Evolutionary conservation across 2,113 vertebrate genomes (phyloP).

Genomic region (Halichoeres trimaculatus): DNA sequence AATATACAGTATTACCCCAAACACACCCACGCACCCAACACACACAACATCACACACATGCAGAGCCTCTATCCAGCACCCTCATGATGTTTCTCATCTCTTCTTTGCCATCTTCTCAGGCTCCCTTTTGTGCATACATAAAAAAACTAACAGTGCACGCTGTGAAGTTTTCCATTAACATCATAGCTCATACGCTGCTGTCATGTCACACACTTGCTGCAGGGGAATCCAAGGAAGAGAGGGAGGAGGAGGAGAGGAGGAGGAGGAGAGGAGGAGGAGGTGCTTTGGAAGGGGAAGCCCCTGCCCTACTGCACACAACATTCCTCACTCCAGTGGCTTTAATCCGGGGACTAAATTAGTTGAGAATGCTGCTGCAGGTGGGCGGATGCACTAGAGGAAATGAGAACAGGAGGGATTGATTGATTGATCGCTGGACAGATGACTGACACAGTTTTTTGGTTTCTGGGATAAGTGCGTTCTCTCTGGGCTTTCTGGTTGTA

Average conservation of each 20-base stretch:
- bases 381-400: slow-evolving; percentile 47
- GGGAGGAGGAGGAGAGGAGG: too few relatives aligned
- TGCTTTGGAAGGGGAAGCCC: slow-evolving; percentile 19
- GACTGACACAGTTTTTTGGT: slow-evolving; percentile 22
- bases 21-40: slow-evolving; percentile 11
- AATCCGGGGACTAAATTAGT: slow-evolving; percentile 75
- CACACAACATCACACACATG: slow-evolving; percentile 2
- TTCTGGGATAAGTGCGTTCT: not conserved
- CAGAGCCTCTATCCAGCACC: not conserved
- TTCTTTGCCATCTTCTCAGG: not conserved
- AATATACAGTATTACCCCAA: slow-evolving; percentile 9
- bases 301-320: slow-evolving; percentile 43
- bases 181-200: slow-evolving; percentile 39
- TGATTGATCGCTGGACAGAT: slow-evolving; percentile 46
- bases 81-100: slow-evolving; percentile 28
- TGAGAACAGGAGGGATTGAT: slow-evolving; percentile 49
- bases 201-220: slow-evolving; percentile 58
- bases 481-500: slow-evolving; percentile 27
- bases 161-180: slow-evolving; percentile 76
- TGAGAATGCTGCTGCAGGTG: slow-evolving; percentile 53
- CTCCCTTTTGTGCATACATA: slow-evolving; percentile 48
- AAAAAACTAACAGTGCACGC: slow-evolving; percentile 47
- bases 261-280: not conserved
- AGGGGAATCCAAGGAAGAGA: slow-evolving; percentile 34
- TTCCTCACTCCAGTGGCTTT: slow-evolving; percentile 73